These are phyloP conservation scores for Etheostoma nigrum DNA, from an alignment of 2,797 vertebrate species.

Conservation along the genomic window DNA sequence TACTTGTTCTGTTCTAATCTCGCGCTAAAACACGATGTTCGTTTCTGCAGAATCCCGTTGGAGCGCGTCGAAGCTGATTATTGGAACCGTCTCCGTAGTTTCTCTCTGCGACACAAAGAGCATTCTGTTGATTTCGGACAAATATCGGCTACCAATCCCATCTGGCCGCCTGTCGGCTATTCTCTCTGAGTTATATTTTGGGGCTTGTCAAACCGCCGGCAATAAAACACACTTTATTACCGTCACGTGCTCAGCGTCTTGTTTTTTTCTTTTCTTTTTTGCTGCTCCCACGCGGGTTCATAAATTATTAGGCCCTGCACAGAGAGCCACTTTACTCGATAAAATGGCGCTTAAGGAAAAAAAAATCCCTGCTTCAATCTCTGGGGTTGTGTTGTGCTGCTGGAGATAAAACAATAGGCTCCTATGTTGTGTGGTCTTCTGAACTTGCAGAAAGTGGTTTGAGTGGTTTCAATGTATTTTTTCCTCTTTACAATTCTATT, in stretches of 20 bases:
- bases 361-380: slow-evolving; percentile 44
- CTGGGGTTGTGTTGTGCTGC: background rate
- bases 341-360: slow-evolving; percentile 73
- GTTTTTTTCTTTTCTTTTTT: slow-evolving; percentile 73
- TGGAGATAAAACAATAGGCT: slow-evolving; percentile 6
- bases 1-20: slow-evolving; percentile 61
- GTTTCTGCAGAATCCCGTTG: slow-evolving; percentile 51
- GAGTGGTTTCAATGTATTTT: background rate
- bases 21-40: slow-evolving; percentile 46
- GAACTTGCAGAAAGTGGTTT: too few species aligned
- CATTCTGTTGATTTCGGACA: slow-evolving; percentile 76
- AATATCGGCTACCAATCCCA: slow-evolving; percentile 71
- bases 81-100: slow-evolving; percentile 15
- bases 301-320: slow-evolving; percentile 90
- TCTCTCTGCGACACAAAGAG: slow-evolving; percentile 55
- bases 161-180: slow-evolving; percentile 78
- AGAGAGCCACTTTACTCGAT: slow-evolving; percentile 82
- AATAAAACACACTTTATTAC: slow-evolving; percentile 99
- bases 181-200: slow-evolving; percentile 97
- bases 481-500: background rate
- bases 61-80: slow-evolving; percentile 5
- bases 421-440: background rate
- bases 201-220: slow-evolving; percentile 93
- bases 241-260: slow-evolving; percentile 91
- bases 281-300: slow-evolving; percentile 85